phyloP scores from a whole-genome alignment of 92 coral and sea anemone species.

The Phenganax stokvisi region DNA sequence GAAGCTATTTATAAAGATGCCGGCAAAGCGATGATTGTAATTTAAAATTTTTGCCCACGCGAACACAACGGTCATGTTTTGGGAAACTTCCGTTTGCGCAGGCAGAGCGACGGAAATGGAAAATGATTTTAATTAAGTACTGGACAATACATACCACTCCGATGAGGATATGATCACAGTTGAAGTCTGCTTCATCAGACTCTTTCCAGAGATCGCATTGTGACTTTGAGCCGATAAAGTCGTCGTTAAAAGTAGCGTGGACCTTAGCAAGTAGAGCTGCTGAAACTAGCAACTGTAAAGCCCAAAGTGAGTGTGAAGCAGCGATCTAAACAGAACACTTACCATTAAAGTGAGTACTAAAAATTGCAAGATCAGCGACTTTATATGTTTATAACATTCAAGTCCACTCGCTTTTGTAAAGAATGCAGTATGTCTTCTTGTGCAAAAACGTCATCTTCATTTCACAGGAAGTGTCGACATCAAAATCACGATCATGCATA shows the following conservation, averaged over 20 bases:
- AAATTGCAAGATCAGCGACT: too few species aligned
- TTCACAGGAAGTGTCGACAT: not conserved
- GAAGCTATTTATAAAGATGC: too few species aligned
- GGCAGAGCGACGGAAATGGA: too few species aligned
- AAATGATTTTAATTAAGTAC: too few species aligned
- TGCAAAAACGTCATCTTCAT: not conserved
- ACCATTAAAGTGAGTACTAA: too few species aligned
- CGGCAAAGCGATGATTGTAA: too few species aligned
- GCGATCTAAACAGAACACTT: not conserved
- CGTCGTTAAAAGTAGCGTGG: not conserved
- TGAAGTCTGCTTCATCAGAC: not conserved
- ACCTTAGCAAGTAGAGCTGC: not conserved
- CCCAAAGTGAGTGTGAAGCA: not conserved
- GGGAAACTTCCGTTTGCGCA: too few species aligned
- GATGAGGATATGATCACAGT: not conserved
- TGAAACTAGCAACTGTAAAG: slow-evolving; percentile 3
- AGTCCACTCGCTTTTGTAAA: too few species aligned
- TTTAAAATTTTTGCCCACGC: too few species aligned
- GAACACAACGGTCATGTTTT: too few species aligned
- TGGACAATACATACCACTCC: too few species aligned
- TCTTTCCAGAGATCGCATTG: not conserved
- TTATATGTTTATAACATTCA: too few species aligned
- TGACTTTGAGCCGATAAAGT: not conserved
- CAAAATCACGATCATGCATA: not conserved
- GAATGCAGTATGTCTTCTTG: not conserved